These are phyloP conservation scores for Papilio polyxenes DNA, from an alignment of 1,140 invertebrate species.

Conservation along the genomic window DNA sequence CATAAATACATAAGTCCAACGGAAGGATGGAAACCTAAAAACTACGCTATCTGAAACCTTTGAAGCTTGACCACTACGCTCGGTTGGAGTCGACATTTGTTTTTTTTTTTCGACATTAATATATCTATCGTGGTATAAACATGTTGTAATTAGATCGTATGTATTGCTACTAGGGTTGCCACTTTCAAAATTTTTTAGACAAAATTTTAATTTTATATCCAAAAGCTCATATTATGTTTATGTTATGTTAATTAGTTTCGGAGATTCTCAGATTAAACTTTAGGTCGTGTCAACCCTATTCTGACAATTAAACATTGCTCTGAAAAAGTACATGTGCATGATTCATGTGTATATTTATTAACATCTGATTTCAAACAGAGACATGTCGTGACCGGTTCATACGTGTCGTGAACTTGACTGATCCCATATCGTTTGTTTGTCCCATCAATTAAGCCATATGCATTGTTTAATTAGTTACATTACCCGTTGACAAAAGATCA, in stretches of 20 bases:
- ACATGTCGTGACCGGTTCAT: slow-evolving; percentile 75
- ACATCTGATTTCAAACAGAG: slow-evolving; percentile 57
- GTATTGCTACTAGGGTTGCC: background rate
- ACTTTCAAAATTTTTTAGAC: background rate
- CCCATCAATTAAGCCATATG: slow-evolving; percentile 58
- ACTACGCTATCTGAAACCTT: slow-evolving; percentile 34
- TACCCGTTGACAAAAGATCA: slow-evolving; percentile 51
- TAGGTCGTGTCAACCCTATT: background rate
- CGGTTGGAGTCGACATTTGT: slow-evolving; percentile 29
- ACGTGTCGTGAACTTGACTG: slow-evolving; percentile 73
- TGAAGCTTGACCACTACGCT: slow-evolving; percentile 33
- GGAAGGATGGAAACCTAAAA: slow-evolving; percentile 38
- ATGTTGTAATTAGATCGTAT: background rate
- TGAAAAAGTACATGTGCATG: slow-evolving; percentile 41
- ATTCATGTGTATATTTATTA: slow-evolving; percentile 58
- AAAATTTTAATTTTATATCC: too few species aligned
- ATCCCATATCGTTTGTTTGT: slow-evolving; percentile 65
- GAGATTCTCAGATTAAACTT: background rate
- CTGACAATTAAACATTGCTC: slow-evolving; percentile 26
- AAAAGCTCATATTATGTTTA: too few species aligned
- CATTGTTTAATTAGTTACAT: slow-evolving; percentile 63
- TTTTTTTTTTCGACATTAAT: slow-evolving; percentile 7
- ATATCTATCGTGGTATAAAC: slow-evolving; percentile 24
- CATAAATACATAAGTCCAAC: slow-evolving; percentile 8
- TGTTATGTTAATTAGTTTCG: background rate